Evolutionary conservation across 2,888 invertebrate genomes (phyloP), one percentile per base, ranked within the genome.

Genomic region (Embidobia sp.): DNA sequence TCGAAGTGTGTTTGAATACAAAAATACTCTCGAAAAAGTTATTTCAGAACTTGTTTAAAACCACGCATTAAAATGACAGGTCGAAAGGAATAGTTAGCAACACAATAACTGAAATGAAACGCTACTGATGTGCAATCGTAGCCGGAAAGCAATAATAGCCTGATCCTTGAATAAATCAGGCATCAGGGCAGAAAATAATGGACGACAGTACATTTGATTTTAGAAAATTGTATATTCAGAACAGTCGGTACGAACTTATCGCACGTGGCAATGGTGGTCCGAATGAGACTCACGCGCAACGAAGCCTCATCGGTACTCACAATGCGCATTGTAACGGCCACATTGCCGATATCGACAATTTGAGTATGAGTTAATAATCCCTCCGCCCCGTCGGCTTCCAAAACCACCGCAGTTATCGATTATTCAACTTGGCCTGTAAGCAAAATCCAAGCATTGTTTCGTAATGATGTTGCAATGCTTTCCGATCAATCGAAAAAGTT

Each of bases 261-360:
- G 33, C 33, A 44, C 57, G 29, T 8, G 10, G 22, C 55, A 48
- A 40, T 57, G 57, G 48, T 57, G 51, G 59, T 74, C 27, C 67
- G 53, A 74, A 53, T 72, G 61, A 27, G 27, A 49, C 33, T 26
- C 57, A 51, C 35, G 57, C 49, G 22, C 46, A 51, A 18, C 61
- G 26, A 53, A 27, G 51, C 26, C 46, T 42, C 27, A 42, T 40
- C 51, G 51, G 48, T 40, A 48, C 48, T 48, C 55, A 67, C 67
- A 75, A 75, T 75, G 42, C 63, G 63, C 63, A 75, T 75, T 55
- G 55, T 55, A 75, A 67, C 63, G 61, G 61, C 67, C 67, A 67
- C 75, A 67, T 61, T 55, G 61, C 55, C 67, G 42, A 67, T 75
- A 75, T 75, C 67, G 67, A 67, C 67, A 67, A 67, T 75, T 67